A percentile compares a stretch with the other conserved stretches of the same genome.
phyloP scores from a whole-genome alignment of 1,140 invertebrate genomes.

The Cardiocondyla obscurior region DNA sequence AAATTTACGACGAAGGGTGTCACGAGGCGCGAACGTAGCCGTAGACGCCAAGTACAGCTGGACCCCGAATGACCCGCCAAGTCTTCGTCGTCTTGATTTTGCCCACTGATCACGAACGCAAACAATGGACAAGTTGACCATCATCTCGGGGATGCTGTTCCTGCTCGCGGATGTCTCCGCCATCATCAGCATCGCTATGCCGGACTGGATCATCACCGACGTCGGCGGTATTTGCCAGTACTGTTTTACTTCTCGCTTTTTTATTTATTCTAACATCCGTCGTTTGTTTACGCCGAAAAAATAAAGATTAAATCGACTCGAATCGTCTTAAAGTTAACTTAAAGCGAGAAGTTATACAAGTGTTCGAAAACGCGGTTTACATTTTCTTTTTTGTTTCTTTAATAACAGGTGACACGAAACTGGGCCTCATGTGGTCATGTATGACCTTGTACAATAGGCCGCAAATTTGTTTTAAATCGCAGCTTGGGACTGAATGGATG shows the following conservation, averaged over 20 bases:
- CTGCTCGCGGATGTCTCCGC: conserved; percentile 97
- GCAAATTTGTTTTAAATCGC: conserved; percentile 94
- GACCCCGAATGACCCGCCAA: background rate
- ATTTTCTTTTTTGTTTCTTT: conserved; percentile 44
- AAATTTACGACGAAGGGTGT: background rate
- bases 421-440: conserved; percentile 97
- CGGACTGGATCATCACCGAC: conserved; percentile 98
- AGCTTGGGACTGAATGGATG: conserved; percentile 95
- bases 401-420: conserved; percentile 90
- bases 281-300: background rate
- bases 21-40: background rate
- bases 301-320: background rate
- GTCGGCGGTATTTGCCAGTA: conserved; percentile 89
- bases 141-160: conserved; percentile 96
- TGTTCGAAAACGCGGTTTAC: background rate
- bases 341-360: background rate
- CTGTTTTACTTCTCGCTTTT: background rate
- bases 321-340: background rate
- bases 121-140: conserved; percentile 95
- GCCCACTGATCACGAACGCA: background rate
- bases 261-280: background rate
- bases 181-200: conserved; percentile 95
- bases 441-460: conserved; percentile 95
- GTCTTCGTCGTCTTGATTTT: background rate
- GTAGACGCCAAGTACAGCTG: too few species aligned